Evolutionary conservation across 1,140 invertebrate species (phyloP).

Genomic region (Samia ricini): DNA sequence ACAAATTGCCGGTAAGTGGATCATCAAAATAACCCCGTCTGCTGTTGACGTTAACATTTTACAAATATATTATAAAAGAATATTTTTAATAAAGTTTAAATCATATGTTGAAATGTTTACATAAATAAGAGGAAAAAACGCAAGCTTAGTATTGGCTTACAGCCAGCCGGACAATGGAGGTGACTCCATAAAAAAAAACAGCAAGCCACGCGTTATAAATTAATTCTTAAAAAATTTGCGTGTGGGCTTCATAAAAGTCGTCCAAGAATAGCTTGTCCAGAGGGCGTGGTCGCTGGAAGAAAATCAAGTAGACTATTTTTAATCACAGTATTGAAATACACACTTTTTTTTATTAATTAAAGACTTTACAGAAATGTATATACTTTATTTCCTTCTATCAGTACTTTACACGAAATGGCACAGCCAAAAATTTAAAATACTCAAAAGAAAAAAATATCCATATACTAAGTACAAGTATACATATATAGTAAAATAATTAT

Average conservation of each 20-base stretch:
- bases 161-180: constrained; percentile 53
- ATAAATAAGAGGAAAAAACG: constrained; percentile 38
- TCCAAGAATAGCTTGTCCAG: constrained; percentile 42
- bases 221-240: constrained; percentile 44
- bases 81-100: constrained; percentile 20
- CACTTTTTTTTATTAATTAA: not conserved
- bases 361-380: not conserved
- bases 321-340: not conserved
- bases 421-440: too few relatives aligned
- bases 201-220: constrained; percentile 42
- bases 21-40: constrained; percentile 17
- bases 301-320: constrained; percentile 14
- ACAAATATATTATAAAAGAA: constrained; percentile 19
- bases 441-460: too few relatives aligned
- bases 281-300: constrained; percentile 37
- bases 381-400: not conserved
- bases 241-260: constrained; percentile 53
- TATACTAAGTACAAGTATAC: too few relatives aligned
- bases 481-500: too few relatives aligned
- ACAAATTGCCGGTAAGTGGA: constrained; percentile 73
- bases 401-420: too few relatives aligned
- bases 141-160: constrained; percentile 46
- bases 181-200: constrained; percentile 52
- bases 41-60: not conserved
- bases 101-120: constrained; percentile 38